phyloP scores from a whole-genome alignment of 2,888 invertebrate genomes.

The Eupeodes luniger region DNA sequence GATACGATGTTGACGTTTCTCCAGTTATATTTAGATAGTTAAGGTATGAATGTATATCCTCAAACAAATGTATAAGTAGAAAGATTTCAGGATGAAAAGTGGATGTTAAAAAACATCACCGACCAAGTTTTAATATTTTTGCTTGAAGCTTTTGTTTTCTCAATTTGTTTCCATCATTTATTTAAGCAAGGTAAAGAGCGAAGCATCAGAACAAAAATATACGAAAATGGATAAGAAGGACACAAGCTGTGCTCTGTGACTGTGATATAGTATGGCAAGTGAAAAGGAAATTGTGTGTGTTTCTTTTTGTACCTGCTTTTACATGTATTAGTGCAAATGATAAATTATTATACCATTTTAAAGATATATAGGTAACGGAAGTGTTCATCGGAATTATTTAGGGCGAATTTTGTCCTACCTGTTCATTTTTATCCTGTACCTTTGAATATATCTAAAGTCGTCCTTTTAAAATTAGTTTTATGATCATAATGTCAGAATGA shows the following conservation, averaged over 20 bases:
- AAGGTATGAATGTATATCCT: too few species aligned
- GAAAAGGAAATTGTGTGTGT: slow-evolving; percentile 16
- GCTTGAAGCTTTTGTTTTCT: slow-evolving; percentile 36
- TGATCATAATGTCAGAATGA: slow-evolving; percentile 1
- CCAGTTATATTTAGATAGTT: not conserved
- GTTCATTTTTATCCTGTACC: not conserved
- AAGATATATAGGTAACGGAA: slow-evolving; percentile 58
- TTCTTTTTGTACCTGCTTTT: not conserved
- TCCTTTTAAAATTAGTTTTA: slow-evolving; percentile 55
- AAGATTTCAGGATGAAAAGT: not conserved
- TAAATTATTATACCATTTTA: slow-evolving; percentile 66
- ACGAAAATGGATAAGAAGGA: not conserved
- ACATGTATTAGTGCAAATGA: slow-evolving; percentile 46
- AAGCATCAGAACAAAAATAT: not conserved
- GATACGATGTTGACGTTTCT: not conserved
- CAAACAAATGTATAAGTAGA: too few species aligned
- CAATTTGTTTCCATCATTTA: slow-evolving; percentile 40
- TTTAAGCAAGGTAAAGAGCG: slow-evolving; percentile 26
- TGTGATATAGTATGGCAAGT: not conserved
- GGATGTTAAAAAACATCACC: not conserved
- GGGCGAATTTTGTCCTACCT: slow-evolving; percentile 45
- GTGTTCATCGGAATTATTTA: slow-evolving; percentile 50
- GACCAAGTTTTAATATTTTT: slow-evolving; percentile 24
- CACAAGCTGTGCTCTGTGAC: slow-evolving; percentile 1
- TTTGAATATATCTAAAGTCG: not conserved